phyloP scores from a whole-genome alignment of 2,797 vertebrate species.

The Hybognathus amarus region DNA sequence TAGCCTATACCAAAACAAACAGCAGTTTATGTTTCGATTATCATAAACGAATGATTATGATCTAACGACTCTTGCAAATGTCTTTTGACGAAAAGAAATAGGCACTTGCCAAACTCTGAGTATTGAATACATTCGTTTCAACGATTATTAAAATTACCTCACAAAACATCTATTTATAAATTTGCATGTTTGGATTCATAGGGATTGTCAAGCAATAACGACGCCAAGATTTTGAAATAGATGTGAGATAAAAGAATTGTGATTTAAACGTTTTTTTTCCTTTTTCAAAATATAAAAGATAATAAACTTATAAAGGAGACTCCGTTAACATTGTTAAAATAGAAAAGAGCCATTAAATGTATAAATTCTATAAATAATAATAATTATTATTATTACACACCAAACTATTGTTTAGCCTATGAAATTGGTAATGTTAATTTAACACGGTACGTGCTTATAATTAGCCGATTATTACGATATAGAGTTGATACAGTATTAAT shows the following conservation, averaged over 20 bases:
- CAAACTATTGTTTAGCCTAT: background rate
- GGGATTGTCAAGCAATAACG: background rate
- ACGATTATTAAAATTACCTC: too few species aligned
- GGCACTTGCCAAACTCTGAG: background rate
- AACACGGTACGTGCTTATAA: background rate
- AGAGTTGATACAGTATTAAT: too few species aligned
- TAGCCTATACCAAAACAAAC: background rate
- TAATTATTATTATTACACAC: background rate
- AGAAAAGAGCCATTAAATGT: background rate
- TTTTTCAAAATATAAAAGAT: background rate
- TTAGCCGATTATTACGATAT: background rate
- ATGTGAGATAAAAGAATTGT: background rate
- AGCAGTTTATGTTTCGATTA: background rate
- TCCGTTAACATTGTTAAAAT: background rate
- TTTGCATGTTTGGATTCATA: background rate
- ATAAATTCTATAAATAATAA: background rate
- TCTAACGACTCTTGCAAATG: background rate
- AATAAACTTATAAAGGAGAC: background rate
- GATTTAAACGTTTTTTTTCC: background rate
- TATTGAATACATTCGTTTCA: too few species aligned
- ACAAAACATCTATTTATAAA: background rate
- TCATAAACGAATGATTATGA: background rate
- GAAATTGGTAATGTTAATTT: background rate
- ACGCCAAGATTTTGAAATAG: background rate
- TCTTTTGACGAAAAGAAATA: background rate